Conservation (phyloP, 2,113 vertebrate genomes). For the Ellobius talpinus region DNA sequence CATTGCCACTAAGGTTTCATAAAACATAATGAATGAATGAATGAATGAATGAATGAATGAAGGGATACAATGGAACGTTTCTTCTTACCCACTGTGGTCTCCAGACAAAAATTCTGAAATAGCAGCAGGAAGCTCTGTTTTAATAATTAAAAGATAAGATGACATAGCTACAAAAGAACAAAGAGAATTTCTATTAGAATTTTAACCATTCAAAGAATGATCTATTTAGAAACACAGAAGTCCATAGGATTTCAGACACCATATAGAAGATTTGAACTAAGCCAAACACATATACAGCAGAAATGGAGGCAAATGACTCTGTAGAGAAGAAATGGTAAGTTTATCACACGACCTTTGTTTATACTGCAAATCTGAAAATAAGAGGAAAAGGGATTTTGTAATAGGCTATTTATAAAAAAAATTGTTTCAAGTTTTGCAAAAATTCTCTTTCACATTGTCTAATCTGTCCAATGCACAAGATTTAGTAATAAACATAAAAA, state of each 20-base stretch:
- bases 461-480: not conserved
- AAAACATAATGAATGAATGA: not conserved
- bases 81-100: constrained; percentile 90
- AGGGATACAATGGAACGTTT: not conserved
- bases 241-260: not conserved
- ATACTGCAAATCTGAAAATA: constrained; percentile 46
- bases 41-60: not conserved
- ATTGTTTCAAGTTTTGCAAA: constrained; percentile 33
- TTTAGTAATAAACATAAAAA: constrained; percentile 35
- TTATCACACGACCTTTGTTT: constrained; percentile 42
- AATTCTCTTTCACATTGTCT: constrained; percentile 2
- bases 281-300: not conserved
- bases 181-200: constrained; percentile 80
- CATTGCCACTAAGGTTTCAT: not conserved
- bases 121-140: constrained; percentile 94
- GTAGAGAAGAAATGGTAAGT: constrained; percentile 32
- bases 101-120: constrained; percentile 89
- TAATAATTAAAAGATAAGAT: constrained; percentile 96
- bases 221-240: constrained; percentile 5
- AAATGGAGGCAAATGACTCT: not conserved
- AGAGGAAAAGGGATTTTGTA: not conserved
- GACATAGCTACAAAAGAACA: constrained; percentile 93
- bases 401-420: constrained; percentile 36
- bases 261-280: not conserved
- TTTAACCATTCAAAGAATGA: constrained; percentile 62